A percentile compares a stretch with the other conserved stretches of the same genome.
Evolutionary conservation across 2,888 invertebrate species (phyloP).

Genomic region (Siphonodentalium dalli): DNA sequence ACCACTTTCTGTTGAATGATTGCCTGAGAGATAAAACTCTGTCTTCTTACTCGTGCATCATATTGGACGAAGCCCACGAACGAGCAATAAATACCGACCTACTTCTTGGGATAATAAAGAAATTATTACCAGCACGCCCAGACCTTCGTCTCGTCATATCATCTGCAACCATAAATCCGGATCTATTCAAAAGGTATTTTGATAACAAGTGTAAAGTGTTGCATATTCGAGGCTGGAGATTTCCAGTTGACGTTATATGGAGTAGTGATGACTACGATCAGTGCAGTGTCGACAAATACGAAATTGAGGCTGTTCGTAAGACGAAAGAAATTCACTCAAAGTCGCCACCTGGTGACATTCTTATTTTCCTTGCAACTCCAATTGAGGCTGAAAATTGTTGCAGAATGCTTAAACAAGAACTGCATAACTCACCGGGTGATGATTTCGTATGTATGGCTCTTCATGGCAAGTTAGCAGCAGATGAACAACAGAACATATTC

Average conservation of each 20-base stretch:
- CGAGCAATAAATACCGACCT: slow-evolving; percentile 63
- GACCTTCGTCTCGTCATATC: slow-evolving; percentile 61
- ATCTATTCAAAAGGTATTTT: slow-evolving; percentile 59
- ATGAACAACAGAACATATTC: slow-evolving; percentile 60
- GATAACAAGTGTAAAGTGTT: slow-evolving; percentile 43
- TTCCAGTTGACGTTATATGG: slow-evolving; percentile 61
- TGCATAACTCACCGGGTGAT: slow-evolving; percentile 9
- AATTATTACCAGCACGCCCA: slow-evolving; percentile 39
- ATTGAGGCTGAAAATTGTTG: slow-evolving; percentile 57
- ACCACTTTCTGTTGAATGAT: slow-evolving; percentile 61
- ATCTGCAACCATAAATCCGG: slow-evolving; percentile 64
- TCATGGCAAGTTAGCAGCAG: slow-evolving; percentile 55
- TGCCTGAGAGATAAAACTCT: slow-evolving; percentile 49
- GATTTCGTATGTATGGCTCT: slow-evolving; percentile 45
- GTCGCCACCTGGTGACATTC: slow-evolving; percentile 56
- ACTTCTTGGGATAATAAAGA: slow-evolving; percentile 62
- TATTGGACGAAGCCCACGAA: slow-evolving; percentile 66
- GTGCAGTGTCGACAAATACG: slow-evolving; percentile 36
- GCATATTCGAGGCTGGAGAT: slow-evolving; percentile 57
- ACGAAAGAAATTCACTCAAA: slow-evolving; percentile 48
- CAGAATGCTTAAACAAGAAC: slow-evolving; percentile 30
- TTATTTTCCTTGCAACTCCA: slow-evolving; percentile 64
- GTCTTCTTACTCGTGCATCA: slow-evolving; percentile 43
- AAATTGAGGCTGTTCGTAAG: slow-evolving; percentile 46
- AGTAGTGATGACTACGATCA: slow-evolving; percentile 11